These are phyloP conservation scores for Plagodis dolabraria DNA, from an alignment of 2,888 invertebrate species.

Conservation along the genomic window DNA sequence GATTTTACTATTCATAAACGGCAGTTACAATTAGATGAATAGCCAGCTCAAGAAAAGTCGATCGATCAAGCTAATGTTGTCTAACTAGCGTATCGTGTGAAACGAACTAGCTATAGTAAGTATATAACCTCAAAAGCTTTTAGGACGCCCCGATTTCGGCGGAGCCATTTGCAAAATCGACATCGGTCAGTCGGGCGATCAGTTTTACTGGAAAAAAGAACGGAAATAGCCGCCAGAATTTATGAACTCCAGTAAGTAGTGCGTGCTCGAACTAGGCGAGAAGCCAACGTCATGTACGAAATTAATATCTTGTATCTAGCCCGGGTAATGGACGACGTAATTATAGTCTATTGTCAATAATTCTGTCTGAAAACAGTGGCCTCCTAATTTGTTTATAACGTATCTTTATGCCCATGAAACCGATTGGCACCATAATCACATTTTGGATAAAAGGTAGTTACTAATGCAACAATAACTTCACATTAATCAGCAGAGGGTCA, in stretches of 20 bases:
- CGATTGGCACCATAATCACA: too few relatives aligned
- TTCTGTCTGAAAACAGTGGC: conserved; percentile 3
- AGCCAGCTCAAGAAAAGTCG: too few relatives aligned
- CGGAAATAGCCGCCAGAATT: conserved; percentile 66
- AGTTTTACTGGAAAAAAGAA: conserved; percentile 54
- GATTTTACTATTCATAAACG: too few relatives aligned
- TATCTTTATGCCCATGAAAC: not conserved
- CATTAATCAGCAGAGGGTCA: too few relatives aligned
- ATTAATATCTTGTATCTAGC: conserved; percentile 64
- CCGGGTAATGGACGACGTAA: conserved; percentile 52
- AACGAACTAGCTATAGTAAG: not conserved
- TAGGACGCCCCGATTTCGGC: conserved; percentile 10
- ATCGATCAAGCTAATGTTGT: too few relatives aligned
- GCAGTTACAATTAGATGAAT: too few relatives aligned
- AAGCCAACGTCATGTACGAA: conserved; percentile 69
- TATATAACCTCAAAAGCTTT: conserved; percentile 16
- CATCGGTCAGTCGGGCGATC: conserved; percentile 40
- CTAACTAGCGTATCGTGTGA: too few relatives aligned
- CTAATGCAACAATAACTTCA: too few relatives aligned
- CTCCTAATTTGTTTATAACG: conserved; percentile 1
- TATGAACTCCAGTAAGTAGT: conserved; percentile 67
- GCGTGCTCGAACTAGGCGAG: conserved; percentile 65
- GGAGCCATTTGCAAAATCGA: conserved; percentile 30
- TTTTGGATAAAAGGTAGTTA: too few relatives aligned
- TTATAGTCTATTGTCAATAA: conserved; percentile 37